Evolutionary conservation across 2,113 vertebrate species (phyloP), one percentile per base, ranked within the genome.

Genomic region (Rhagologus leucostigma): DNA sequence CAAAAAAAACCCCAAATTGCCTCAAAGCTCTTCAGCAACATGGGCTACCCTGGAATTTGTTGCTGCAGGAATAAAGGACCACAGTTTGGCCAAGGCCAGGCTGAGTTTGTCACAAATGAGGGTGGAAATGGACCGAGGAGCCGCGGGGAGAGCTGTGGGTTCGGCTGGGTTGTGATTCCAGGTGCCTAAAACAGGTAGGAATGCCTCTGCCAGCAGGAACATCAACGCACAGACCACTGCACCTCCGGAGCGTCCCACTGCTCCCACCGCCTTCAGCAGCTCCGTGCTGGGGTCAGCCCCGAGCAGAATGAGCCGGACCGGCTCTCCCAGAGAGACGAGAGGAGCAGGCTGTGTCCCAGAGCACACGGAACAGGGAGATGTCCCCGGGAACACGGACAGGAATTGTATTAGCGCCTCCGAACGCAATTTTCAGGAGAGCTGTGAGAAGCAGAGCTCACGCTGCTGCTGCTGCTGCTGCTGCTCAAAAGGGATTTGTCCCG

Each of bases 271-370:
- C n/a, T 14, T 4, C 63, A 13, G 69, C 77, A 65, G 33, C 63
- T 4, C 29, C 0, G 0, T 7, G 32, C 77, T n/a, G n/a, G 27
- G 42, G 5, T 21, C 1, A 0, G 42, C 4, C n/a, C 74, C 19
- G 10, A 15, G 55, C 1, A 1, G 44, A 10, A 21, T 1, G 18
- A 26, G 49, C 42, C 14, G 22, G 30, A 13, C 32, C 49, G 57
- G 18, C 20, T 41, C 22, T 37, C 16, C 11, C 8, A 16, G 67
- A 10, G 46, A 33, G 29, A 52, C 49, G 44, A 50, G 37, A 53
- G 32, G 44, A 49, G 41, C 44, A 47, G 71, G 57, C 52, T 30
- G n/a, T 24, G 50, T 29, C 62, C 46, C 73, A 10, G 63, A 9
- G 23, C 64, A 23, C 11, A 5, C 1, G 52, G 70, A 50, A 5